These are phyloP conservation scores for Charanyca ferruginea DNA, from an alignment of 2,888 invertebrate genomes.

Conservation along the genomic window DNA sequence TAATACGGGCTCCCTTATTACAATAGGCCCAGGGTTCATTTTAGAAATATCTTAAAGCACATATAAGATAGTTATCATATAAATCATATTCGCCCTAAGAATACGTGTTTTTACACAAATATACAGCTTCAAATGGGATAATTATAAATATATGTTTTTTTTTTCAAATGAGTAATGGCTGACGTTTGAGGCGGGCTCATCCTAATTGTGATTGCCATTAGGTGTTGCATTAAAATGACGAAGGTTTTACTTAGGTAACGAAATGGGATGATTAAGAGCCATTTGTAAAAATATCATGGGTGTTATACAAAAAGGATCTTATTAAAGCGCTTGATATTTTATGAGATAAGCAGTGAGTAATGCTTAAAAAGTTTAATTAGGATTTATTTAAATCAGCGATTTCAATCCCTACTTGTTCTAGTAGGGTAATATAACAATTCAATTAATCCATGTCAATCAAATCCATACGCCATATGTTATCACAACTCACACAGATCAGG, in stretches of 20 bases:
- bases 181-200: slow-evolving; percentile 71
- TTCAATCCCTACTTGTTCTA: not conserved
- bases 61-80: slow-evolving; percentile 69
- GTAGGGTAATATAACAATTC: slow-evolving; percentile 1
- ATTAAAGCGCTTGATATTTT: not conserved
- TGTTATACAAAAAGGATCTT: slow-evolving; percentile 1
- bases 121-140: slow-evolving; percentile 83
- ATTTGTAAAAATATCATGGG: slow-evolving; percentile 21
- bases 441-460: slow-evolving; percentile 1
- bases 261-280: slow-evolving; percentile 44
- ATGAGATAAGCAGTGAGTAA: not conserved
- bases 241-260: slow-evolving; percentile 50
- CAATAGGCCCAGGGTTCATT: slow-evolving; percentile 61
- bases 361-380: not conserved
- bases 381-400: not conserved
- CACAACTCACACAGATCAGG: slow-evolving; percentile 4
- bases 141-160: slow-evolving; percentile 78
- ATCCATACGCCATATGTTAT: not conserved
- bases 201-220: slow-evolving; percentile 76
- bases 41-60: slow-evolving; percentile 39
- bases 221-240: slow-evolving; percentile 64
- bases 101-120: slow-evolving; percentile 87
- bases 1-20: slow-evolving; percentile 57
- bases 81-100: slow-evolving; percentile 87
- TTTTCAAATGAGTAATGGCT: slow-evolving; percentile 76